These are phyloP conservation scores for Sphyrna mokarran DNA, from an alignment of 2,113 vertebrate species.

Conservation along the genomic window DNA sequence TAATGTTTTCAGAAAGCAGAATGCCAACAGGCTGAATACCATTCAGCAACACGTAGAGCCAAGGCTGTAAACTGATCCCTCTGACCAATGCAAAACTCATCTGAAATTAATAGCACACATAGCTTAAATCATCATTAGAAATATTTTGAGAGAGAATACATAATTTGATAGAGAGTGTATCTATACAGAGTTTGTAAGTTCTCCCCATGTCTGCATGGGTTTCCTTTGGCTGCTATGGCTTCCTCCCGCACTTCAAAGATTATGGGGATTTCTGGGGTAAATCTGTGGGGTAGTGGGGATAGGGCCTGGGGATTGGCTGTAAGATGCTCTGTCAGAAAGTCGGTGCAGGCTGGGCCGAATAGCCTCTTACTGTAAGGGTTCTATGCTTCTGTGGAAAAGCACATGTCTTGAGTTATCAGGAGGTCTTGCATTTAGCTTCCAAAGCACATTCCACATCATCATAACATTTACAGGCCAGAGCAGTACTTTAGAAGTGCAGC, in stretches of 20 bases:
- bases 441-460: neutral
- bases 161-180: too few relatives aligned
- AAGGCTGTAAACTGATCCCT: neutral
- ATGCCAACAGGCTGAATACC: neutral
- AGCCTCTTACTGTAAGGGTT: too few relatives aligned
- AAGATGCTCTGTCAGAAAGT: too few relatives aligned
- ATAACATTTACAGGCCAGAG: neutral
- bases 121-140: neutral
- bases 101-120: neutral
- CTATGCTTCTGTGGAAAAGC: neutral
- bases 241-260: too few relatives aligned
- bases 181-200: too few relatives aligned
- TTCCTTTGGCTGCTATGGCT: too few relatives aligned
- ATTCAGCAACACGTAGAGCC: neutral
- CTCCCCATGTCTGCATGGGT: too few relatives aligned
- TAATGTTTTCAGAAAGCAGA: neutral
- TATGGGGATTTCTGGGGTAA: too few relatives aligned
- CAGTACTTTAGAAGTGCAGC: neutral
- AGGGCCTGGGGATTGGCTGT: too few relatives aligned
- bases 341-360: too few relatives aligned
- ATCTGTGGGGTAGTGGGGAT: too few relatives aligned
- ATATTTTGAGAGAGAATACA: neutral
- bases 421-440: neutral
- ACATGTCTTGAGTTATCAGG: neutral
- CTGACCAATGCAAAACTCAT: neutral